These are phyloP conservation scores for Orussus abietinus DNA, from an alignment of 1,140 invertebrate species.

Conservation along the genomic window DNA sequence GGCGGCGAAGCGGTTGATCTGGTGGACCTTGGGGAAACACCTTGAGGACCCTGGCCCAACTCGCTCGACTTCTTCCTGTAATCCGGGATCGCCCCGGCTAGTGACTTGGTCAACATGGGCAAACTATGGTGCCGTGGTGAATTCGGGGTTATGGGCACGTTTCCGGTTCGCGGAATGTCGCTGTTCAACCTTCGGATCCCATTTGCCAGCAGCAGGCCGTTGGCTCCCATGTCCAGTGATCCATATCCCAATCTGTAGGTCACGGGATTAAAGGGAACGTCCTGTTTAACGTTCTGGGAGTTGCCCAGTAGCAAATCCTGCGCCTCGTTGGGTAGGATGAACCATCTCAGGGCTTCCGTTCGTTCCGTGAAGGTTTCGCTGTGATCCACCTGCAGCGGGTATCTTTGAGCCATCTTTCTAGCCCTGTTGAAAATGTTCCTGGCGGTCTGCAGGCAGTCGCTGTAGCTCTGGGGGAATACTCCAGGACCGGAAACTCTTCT, in stretches of 20 bases:
- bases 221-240: constrained; percentile 11
- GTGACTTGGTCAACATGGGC: constrained; percentile 30
- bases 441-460: constrained; percentile 74
- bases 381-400: constrained; percentile 67
- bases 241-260: constrained; percentile 22
- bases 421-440: constrained; percentile 74
- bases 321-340: constrained; percentile 75
- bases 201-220: constrained; percentile 12
- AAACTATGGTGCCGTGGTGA: constrained; percentile 47
- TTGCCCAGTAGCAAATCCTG: constrained; percentile 69
- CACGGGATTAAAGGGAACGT: constrained; percentile 67
- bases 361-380: constrained; percentile 63
- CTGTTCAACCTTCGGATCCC: constrained; percentile 45
- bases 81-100: not conserved
- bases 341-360: constrained; percentile 74
- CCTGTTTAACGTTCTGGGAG: constrained; percentile 70
- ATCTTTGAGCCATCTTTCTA: constrained; percentile 70
- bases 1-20: constrained; percentile 3
- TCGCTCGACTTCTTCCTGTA: not conserved
- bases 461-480: constrained; percentile 66
- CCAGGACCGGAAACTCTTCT: constrained; percentile 65
- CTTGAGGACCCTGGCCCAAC: not conserved
- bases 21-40: not conserved
- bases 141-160: constrained; percentile 25
- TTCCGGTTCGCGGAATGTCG: constrained; percentile 39